These are phyloP conservation scores for Periplaneta americana DNA, from an alignment of 1,140 invertebrate species.

Conservation along the genomic window DNA sequence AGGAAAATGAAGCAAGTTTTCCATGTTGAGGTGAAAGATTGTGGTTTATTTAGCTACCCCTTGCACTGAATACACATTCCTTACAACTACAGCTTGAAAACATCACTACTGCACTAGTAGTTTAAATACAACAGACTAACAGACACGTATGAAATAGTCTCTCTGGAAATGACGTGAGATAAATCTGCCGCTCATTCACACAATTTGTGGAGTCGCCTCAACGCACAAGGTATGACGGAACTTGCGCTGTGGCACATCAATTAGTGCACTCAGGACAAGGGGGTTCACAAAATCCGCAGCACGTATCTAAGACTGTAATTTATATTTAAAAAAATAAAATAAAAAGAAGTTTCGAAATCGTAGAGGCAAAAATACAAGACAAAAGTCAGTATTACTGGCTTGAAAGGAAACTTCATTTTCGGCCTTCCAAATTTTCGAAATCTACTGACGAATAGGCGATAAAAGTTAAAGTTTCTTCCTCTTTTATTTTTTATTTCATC, in stretches of 20 bases:
- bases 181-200: neutral
- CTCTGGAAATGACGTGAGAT: slow-evolving; percentile 11
- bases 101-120: slow-evolving; percentile 5
- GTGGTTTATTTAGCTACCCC: slow-evolving; percentile 21
- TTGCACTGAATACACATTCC: slow-evolving; percentile 21
- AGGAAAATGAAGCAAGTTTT: neutral
- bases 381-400: neutral
- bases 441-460: neutral
- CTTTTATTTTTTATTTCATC: slow-evolving; percentile 14
- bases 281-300: slow-evolving; percentile 6
- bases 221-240: neutral
- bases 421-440: neutral
- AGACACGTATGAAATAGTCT: slow-evolving; percentile 15
- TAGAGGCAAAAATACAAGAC: slow-evolving; percentile 3
- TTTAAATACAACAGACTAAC: slow-evolving; percentile 15
- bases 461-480: slow-evolving; percentile 4
- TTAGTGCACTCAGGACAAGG: slow-evolving; percentile 17
- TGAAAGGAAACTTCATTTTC: neutral
- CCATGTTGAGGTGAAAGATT: slow-evolving; percentile 13
- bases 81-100: slow-evolving; percentile 11
- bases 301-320: neutral
- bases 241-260: neutral
- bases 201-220: neutral
- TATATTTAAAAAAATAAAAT: neutral
- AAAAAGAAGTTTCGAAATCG: neutral